These are phyloP conservation scores for Perca schrenkii DNA, from an alignment of 2,113 vertebrate species.

Conservation along the genomic window DNA sequence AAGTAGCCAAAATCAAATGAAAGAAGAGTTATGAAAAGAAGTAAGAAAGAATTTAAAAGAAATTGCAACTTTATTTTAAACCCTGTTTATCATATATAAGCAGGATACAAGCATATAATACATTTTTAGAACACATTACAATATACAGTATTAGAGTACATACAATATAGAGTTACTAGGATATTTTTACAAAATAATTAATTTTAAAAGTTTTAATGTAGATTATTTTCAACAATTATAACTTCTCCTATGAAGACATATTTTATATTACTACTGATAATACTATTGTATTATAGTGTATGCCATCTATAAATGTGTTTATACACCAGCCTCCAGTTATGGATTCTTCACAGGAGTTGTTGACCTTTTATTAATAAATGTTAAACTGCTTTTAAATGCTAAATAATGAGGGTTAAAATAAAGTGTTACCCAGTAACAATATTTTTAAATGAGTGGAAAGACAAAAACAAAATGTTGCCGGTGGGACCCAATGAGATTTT, in stretches of 20 bases:
- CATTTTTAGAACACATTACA: not conserved
- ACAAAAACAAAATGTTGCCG: not conserved
- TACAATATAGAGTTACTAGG: not conserved
- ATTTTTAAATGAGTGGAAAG: not conserved
- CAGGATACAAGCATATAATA: not conserved
- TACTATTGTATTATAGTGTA: not conserved
- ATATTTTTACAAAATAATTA: not conserved
- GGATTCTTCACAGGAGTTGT: not conserved
- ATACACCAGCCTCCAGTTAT: no score
- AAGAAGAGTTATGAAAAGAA: not conserved
- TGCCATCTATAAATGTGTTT: not conserved
- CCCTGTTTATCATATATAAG: not conserved
- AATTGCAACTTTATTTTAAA: not conserved
- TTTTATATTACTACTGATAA: no score
- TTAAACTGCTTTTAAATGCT: not conserved
- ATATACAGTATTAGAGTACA: not conserved
- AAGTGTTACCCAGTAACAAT: not conserved
- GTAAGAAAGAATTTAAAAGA: not conserved
- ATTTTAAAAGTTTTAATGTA: not conserved
- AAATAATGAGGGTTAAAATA: not conserved
- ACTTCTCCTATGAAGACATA: not conserved
- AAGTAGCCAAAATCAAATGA: not conserved
- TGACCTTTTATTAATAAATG: not conserved
- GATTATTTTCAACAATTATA: not conserved
- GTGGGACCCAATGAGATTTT: conserved; percentile 9